Evolutionary conservation across 2,888 invertebrate genomes (phyloP), one percentile per base, ranked within the genome.

Genomic region (Anoncus sp.): DNA sequence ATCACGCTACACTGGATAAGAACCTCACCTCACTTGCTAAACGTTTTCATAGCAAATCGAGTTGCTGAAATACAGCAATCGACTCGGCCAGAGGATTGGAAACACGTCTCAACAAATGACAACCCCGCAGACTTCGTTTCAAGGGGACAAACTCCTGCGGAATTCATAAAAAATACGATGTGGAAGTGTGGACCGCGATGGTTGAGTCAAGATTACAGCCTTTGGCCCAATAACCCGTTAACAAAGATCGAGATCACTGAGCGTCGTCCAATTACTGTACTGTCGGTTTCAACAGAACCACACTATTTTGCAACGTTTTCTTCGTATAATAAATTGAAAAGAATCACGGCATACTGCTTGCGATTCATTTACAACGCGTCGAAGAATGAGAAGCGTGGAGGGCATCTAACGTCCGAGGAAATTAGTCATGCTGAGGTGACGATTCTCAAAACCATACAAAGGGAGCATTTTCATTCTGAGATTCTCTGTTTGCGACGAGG

Each of bases 11-110:
- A 71, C 18, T 80, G 77, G 71, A 55, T 77, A 35, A 45, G 60
- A 3, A 69, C 55, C 10, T 45, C 70, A 9, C 59, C 74, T 1
- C 53, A 73, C n/a, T 1, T n/a, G 10, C 20, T 77, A 2, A 75
- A 77, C 38, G 66, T 51, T 0, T 80, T 80, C 10, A 69, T 73
- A 1, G 71, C 73, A 1, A 77, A 80, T 47, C 66, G 77, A 9
- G 80, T 80, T 9, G 73, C 70, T 2, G 43, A 31, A 9, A 73
- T 69, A 3, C 69, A 77, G 18, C 38, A 51, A 12, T 35, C 35
- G 0, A 73, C 69, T 12, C 22, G 24, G 16, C 7, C 14, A 4
- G 27, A 5, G 3, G 40, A 51, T 20, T 60, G 60, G 60, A 9
- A 22, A n/a, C 43, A 60, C 5, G 60, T 60, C 12, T 20, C 22